Evolutionary conservation across 2,888 invertebrate genomes (phyloP).

Genomic region (Prionchulus punctatus): DNA sequence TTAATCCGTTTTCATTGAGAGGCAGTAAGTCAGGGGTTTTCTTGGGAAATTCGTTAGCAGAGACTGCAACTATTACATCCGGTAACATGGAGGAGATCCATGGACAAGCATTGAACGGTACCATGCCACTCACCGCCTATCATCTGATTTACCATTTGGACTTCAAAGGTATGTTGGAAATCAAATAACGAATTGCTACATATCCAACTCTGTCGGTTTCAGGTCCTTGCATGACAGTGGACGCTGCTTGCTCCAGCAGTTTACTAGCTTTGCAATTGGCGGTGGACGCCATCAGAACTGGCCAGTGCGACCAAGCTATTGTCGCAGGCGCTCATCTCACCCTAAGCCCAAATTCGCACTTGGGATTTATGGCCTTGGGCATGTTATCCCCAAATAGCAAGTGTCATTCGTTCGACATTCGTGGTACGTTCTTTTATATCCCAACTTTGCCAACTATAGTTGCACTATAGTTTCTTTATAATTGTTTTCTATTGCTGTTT

Average conservation of each 20-base stretch:
- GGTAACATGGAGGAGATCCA: slow-evolving; percentile 56
- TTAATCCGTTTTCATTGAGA: slow-evolving; percentile 63
- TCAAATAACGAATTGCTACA: too few relatives aligned
- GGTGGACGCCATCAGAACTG: slow-evolving; percentile 53
- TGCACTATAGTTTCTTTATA: too few relatives aligned
- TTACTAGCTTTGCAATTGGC: slow-evolving; percentile 43
- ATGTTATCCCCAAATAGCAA: slow-evolving; percentile 80
- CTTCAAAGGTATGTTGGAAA: slow-evolving; percentile 55
- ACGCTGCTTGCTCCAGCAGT: slow-evolving; percentile 93
- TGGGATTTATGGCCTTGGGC: slow-evolving; percentile 77
- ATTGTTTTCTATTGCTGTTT: slow-evolving; percentile 3
- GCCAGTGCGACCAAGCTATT: slow-evolving; percentile 81
- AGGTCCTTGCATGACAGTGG: slow-evolving; percentile 82
- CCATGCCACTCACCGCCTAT: slow-evolving; percentile 77
- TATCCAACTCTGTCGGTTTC: too few relatives aligned
- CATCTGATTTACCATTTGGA: slow-evolving; percentile 84
- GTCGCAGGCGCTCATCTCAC: slow-evolving; percentile 78
- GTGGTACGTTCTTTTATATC: too few relatives aligned
- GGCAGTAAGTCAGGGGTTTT: slow-evolving; percentile 85
- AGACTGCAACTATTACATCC: slow-evolving; percentile 76
- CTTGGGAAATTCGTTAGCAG: slow-evolving; percentile 75
- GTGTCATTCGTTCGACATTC: slow-evolving; percentile 84
- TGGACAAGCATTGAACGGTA: slow-evolving; percentile 76
- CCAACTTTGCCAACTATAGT: too few relatives aligned
- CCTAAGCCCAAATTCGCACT: slow-evolving; percentile 70